Evolutionary conservation across 2,113 vertebrate species (phyloP).

Genomic region (Corapipo altera): DNA sequence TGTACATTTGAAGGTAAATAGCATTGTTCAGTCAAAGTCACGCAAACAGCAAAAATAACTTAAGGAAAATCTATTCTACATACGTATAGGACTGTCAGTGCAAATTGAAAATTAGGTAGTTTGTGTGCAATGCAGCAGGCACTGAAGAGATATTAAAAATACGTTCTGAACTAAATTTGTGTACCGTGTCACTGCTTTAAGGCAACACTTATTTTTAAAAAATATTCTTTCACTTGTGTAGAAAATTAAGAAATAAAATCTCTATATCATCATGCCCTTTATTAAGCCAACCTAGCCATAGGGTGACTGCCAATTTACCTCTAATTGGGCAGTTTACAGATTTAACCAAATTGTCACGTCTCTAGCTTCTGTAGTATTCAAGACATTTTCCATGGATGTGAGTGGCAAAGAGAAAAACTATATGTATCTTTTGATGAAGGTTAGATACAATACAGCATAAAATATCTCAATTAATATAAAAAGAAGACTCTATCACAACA

Average conservation of each 20-base stretch:
- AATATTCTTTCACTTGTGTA: conserved; percentile 18
- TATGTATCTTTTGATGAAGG: neutral
- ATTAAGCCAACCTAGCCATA: conserved; percentile 14
- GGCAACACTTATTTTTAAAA: conserved; percentile 36
- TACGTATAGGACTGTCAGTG: neutral
- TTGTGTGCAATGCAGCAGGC: neutral
- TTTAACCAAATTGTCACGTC: conserved; percentile 24
- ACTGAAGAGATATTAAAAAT: conserved; percentile 27
- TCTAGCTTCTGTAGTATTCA: neutral
- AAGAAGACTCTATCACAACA: neutral
- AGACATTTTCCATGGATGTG: neutral
- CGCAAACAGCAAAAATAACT: neutral
- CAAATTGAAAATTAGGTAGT: neutral
- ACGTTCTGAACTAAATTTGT: neutral
- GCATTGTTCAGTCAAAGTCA: neutral
- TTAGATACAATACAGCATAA: neutral
- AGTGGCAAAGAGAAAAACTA: neutral
- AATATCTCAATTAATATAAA: neutral
- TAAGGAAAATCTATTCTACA: neutral
- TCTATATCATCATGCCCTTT: neutral
- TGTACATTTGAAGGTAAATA: neutral
- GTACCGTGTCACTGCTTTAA: conserved; percentile 6
- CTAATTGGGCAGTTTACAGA: conserved; percentile 57
- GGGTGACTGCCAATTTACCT: conserved; percentile 29
- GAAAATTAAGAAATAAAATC: conserved; percentile 60